Conservation (phyloP, 2,113 vertebrate species). For the Apodemus speciosus region DNA sequence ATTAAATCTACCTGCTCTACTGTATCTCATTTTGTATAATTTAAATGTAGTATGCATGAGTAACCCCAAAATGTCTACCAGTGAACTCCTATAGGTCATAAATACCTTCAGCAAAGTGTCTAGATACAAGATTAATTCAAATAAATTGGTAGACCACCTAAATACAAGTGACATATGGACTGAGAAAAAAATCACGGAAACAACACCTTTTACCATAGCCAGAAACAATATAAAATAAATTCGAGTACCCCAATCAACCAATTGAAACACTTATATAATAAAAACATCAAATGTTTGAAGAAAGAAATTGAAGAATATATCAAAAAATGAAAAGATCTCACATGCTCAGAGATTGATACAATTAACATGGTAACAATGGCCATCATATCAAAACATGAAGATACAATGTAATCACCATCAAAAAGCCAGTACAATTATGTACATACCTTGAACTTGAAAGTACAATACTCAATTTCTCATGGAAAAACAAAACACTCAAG, state of each 20-base stretch:
- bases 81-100: background rate
- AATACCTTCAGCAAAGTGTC: background rate
- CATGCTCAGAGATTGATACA: background rate
- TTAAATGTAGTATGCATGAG: background rate
- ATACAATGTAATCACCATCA: background rate
- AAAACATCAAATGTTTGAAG: background rate
- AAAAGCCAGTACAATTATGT: background rate
- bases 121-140: background rate
- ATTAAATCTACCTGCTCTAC: background rate
- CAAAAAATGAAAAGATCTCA: background rate
- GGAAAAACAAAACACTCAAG: background rate
- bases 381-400: background rate
- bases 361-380: background rate
- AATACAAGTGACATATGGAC: background rate
- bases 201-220: background rate
- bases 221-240: background rate
- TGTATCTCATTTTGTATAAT: background rate
- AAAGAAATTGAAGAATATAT: background rate
- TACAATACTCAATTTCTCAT: background rate
- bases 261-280: background rate
- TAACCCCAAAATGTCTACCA: background rate
- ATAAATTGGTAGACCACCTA: background rate
- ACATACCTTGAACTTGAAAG: background rate
- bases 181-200: background rate
- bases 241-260: background rate